Evolutionary conservation across 2,797 vertebrate species (phyloP).

Genomic region (Intellagama lesueurii): DNA sequence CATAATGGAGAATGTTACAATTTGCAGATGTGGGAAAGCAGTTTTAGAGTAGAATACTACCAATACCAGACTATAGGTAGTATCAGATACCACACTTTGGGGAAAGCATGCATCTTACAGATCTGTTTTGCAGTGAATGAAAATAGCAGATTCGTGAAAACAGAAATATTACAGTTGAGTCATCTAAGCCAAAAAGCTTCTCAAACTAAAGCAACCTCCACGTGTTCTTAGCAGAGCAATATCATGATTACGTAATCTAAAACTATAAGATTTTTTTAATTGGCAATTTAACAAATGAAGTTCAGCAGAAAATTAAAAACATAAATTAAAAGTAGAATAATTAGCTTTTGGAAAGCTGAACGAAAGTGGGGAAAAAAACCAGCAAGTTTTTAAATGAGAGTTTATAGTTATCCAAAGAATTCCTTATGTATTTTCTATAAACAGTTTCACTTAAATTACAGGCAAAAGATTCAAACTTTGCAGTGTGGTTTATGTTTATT

Average conservation of each 20-base stretch:
- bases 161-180: background rate
- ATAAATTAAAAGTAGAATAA: background rate
- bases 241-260: background rate
- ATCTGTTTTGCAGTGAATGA: background rate
- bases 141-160: background rate
- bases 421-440: background rate
- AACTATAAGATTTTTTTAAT: background rate
- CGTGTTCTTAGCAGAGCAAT: background rate
- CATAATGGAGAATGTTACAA: background rate
- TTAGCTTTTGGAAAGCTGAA: background rate
- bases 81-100: background rate
- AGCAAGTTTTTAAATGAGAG: background rate
- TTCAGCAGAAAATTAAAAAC: background rate
- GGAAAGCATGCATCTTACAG: background rate
- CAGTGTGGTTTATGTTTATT: background rate
- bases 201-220: background rate
- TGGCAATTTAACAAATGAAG: background rate
- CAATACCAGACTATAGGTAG: background rate
- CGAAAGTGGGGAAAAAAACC: background rate
- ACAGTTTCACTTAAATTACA: background rate
- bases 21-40: background rate
- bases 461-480: background rate
- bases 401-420: background rate
- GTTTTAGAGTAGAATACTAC: background rate
- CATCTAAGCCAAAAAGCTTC: background rate